A percentile compares a stretch with the other conserved stretches of the same genome.
Evolutionary conservation across 2,888 invertebrate species (phyloP).

Genomic region (Eupithecia subfuscata): DNA sequence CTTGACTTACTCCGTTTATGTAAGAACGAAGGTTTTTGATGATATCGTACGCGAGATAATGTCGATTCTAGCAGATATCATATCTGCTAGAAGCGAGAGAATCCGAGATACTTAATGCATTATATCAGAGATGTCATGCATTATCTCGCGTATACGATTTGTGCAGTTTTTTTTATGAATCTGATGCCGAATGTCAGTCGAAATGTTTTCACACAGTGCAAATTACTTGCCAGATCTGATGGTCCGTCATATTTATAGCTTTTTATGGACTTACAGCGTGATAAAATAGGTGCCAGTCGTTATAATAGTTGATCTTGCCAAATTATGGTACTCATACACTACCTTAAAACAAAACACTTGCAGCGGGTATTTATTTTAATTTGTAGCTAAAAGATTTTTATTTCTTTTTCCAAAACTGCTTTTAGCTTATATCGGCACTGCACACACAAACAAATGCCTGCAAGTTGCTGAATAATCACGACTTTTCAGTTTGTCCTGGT

Average conservation of each 20-base stretch:
- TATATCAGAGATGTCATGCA: not conserved
- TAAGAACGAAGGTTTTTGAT: constrained; percentile 2
- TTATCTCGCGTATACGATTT: not conserved
- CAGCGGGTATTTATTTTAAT: not conserved
- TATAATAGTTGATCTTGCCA: not conserved
- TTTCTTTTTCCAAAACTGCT: not conserved
- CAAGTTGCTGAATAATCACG: not conserved
- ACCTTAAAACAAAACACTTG: not conserved
- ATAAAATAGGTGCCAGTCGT: not conserved
- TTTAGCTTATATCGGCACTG: not conserved
- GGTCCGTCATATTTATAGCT: not conserved
- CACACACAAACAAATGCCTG: not conserved
- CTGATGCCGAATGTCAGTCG: not conserved
- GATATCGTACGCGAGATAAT: not conserved
- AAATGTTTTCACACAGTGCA: not conserved
- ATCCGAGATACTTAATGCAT: too few species aligned
- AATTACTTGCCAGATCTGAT: not conserved
- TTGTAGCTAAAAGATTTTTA: not conserved
- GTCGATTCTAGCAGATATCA: not conserved
- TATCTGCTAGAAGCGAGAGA: too few species aligned
- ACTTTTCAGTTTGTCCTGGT: not conserved
- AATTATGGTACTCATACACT: not conserved
- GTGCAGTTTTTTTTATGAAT: not conserved
- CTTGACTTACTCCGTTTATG: not conserved
- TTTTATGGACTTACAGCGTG: not conserved